phyloP scores from a whole-genome alignment of 2,797 vertebrate species.

The Distichodus sexfasciatus region DNA sequence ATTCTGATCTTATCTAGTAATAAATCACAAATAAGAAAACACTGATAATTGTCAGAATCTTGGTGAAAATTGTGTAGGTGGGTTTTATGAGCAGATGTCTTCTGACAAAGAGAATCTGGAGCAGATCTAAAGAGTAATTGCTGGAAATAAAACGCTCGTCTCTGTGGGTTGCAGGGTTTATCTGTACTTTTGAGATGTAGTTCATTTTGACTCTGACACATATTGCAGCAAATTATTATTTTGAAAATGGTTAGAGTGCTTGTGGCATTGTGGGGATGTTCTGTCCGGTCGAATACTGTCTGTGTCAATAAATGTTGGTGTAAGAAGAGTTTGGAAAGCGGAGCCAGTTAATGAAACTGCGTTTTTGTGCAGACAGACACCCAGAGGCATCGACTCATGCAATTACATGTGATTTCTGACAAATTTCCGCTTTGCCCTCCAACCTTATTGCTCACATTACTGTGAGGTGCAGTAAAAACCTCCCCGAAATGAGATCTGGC shows the following conservation, averaged over 20 bases:
- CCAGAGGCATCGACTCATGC: not conserved
- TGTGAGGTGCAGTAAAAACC: no score
- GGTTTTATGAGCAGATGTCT: no score
- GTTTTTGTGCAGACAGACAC: not conserved
- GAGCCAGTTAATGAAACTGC: not conserved
- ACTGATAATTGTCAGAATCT: no score
- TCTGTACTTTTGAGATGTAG: not conserved
- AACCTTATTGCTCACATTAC: no score
- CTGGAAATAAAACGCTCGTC: not conserved
- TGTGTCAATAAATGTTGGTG: conserved; percentile 1
- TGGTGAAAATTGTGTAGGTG: no score
- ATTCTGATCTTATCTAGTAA: no score
- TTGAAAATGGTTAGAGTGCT: not conserved
- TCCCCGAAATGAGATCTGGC: not conserved
- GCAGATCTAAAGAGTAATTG: no score
- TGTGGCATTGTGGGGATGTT: not conserved
- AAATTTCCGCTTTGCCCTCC: no score
- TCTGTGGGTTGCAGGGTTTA: not conserved
- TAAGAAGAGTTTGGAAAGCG: no score
- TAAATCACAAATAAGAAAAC: no score
- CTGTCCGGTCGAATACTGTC: not conserved
- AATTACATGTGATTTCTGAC: not conserved
- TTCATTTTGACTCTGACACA: not conserved
- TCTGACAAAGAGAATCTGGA: no score
- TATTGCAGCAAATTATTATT: no score